Conservation (phyloP, 2,797 vertebrate species). For the Enteromius radiatus region DNA sequence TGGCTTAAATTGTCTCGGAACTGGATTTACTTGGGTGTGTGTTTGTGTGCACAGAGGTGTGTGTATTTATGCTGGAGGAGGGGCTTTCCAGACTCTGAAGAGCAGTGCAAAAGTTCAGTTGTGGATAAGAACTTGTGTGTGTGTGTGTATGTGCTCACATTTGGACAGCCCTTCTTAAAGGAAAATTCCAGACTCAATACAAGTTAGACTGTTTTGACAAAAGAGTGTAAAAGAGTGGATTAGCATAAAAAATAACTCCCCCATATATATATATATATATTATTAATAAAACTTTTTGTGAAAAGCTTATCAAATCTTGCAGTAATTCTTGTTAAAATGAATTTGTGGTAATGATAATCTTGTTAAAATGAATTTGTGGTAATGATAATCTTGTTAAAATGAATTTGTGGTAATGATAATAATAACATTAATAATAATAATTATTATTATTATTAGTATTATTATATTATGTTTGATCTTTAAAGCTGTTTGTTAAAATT, state of each 20-base stretch:
- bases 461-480: neutral
- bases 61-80: conserved; percentile 47
- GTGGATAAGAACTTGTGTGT: conserved; percentile 60
- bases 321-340: neutral
- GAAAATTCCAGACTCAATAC: neutral
- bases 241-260: neutral
- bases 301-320: neutral
- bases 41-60: conserved; percentile 44
- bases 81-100: conserved; percentile 34
- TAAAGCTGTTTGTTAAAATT: neutral
- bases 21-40: conserved; percentile 82
- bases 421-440: neutral
- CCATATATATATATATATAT: too few species aligned
- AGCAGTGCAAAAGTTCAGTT: conserved; percentile 77
- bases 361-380: too few species aligned
- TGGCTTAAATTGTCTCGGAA: conserved; percentile 98
- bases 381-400: too few species aligned
- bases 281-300: too few species aligned
- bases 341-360: too few species aligned
- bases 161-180: neutral
- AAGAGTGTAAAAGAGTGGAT: neutral
- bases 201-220: conserved; percentile 8
- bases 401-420: too few species aligned
- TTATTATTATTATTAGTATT: neutral
- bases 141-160: conserved; percentile 15